Evolutionary conservation across 2,113 vertebrate genomes (phyloP).

Genomic region (Ammospiza nelsoni): DNA sequence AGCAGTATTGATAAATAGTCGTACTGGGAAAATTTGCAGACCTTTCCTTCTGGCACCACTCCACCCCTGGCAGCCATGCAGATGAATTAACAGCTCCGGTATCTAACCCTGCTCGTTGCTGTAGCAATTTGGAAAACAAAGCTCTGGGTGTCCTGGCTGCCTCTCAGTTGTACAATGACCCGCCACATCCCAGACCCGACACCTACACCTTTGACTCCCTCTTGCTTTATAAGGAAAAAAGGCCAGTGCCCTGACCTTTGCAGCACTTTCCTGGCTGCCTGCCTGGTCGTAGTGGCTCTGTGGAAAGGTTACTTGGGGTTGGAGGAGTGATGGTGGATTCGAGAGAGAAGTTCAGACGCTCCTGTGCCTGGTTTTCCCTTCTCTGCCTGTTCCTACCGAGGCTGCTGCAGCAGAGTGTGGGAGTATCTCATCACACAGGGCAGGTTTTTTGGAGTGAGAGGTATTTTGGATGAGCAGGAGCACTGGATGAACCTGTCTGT

Average conservation of each 20-base stretch:
- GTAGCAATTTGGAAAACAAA: not conserved
- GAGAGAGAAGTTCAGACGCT: accelerated
- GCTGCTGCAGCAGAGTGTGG: not conserved
- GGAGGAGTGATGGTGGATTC: not conserved
- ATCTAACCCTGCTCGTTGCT: not conserved
- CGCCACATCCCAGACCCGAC: not conserved
- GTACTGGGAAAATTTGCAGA: not conserved
- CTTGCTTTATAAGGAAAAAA: not conserved
- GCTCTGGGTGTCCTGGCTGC: not conserved
- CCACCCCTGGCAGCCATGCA: not conserved
- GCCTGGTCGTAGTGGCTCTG: accelerated
- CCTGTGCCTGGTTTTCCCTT: not conserved
- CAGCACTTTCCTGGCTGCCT: not conserved
- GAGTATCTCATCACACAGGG: not conserved
- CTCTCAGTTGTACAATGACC: not conserved
- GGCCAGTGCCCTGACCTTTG: not conserved
- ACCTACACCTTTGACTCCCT: not conserved
- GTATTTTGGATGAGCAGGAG: not conserved
- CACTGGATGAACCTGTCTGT: not conserved
- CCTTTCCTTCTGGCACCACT: constrained; percentile 34
- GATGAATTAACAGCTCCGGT: not conserved
- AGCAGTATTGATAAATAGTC: constrained; percentile 23
- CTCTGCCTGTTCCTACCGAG: not conserved
- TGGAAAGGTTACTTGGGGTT: not conserved
- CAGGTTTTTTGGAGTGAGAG: not conserved